Evolutionary conservation across 23 tunicate genomes (phyloP), one percentile per base, ranked within the genome.

Genomic region (Phallusia fumigata): DNA sequence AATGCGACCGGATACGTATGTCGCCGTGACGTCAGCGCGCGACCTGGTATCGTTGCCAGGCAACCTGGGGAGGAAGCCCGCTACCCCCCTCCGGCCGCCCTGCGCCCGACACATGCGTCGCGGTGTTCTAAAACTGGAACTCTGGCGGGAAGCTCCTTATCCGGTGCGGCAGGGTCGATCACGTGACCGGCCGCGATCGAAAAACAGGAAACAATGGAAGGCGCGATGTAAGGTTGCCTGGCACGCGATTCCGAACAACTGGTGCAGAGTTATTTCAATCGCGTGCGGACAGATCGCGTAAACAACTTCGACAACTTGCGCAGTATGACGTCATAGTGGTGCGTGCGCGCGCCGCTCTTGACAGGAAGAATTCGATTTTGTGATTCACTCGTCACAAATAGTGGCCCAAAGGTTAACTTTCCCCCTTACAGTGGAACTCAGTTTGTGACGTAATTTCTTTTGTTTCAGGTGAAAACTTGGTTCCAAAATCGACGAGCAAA

Each of bases 401-500:
- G 47, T 40, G 8, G 47, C 47, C 8, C 5, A 40, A 40, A 40
- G 47, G 47, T 40, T 10, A 10, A 40, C 10, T 40, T 40, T 40
- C 8, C 47, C 5, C 47, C 5, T 5, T 3, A 40, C 47, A 40
- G 10, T 40, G 47, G 10, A 40, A 40, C 10, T 3, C 47, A 5
- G 47, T 3, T 40, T 40, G 47, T 3, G 10, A 40, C 47, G 47
- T 10, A 10, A 40, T 47, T 82, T 40, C n/a, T 52, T 16, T 75
- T 74, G 32, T 53, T 76, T 24, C 75, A 92, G 98, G 98, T 94
- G 0, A 94, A 94, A 80, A 94, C 98, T 18, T 94, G 98, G 98
- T 94, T 94, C 73, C 98, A 94, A 65, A 94, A 94, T 82, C 94
- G 98, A 0, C 77, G 98, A 32, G 98, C 98, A 76, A 94, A 94